Conservation (phyloP, 2,113 vertebrate species). For the Himantopus leucocephalus region DNA sequence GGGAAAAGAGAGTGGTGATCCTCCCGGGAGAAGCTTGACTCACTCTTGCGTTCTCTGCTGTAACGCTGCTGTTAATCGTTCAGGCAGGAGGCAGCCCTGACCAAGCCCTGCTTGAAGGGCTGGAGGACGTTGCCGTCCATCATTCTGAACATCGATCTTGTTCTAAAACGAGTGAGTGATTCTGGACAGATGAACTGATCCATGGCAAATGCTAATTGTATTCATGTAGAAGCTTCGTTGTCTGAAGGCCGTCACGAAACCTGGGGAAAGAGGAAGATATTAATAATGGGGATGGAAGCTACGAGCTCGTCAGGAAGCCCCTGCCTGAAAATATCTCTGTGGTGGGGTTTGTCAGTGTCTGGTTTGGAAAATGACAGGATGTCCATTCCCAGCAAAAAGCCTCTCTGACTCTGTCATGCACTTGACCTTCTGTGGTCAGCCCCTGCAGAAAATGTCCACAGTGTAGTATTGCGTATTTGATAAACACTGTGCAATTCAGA, state of each 20-base stretch:
- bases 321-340: background rate
- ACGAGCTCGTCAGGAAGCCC: background rate
- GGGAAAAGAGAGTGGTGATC: background rate
- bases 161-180: background rate
- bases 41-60: background rate
- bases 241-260: background rate
- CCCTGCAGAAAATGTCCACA: background rate
- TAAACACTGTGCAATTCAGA: background rate
- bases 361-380: background rate
- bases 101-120: background rate
- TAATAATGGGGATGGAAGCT: background rate
- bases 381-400: background rate
- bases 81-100: background rate
- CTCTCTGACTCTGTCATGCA: background rate
- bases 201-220: background rate
- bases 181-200: background rate
- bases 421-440: background rate
- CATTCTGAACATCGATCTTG: background rate
- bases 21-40: background rate
- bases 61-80: background rate
- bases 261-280: background rate
- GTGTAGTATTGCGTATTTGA: background rate
- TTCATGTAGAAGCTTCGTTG: background rate
- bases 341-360: background rate
- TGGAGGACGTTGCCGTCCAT: background rate